Evolutionary conservation across 2,888 invertebrate species (phyloP).

Genomic region (Drosophila niveifrons): DNA sequence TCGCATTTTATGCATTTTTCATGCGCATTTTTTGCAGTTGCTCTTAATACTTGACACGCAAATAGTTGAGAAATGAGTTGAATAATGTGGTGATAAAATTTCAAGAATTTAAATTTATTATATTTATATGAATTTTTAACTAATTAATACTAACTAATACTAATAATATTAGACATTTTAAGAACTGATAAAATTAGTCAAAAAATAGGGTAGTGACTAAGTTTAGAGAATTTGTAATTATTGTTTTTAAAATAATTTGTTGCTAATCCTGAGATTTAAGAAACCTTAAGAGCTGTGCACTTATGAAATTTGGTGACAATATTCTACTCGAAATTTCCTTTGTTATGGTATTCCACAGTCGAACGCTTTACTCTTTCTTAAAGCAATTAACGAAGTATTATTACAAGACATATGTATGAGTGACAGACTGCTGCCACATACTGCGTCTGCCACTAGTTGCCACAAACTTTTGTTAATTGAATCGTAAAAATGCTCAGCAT

Average conservation of each 20-base stretch:
- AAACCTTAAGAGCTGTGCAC: no score
- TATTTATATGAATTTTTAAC: neutral
- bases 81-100: neutral
- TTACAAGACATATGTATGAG: constrained; percentile 29
- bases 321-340: no score
- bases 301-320: no score
- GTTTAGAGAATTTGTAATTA: no score
- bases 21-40: constrained; percentile 30
- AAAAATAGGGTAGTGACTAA: no score
- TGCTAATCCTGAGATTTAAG: no score
- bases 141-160: no score
- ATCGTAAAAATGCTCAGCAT: constrained; percentile 69
- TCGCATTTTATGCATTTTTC: constrained; percentile 54
- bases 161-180: no score
- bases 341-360: no score
- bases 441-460: constrained; percentile 6
- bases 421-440: constrained; percentile 22
- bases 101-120: neutral
- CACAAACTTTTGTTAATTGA: constrained; percentile 50
- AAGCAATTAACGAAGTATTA: constrained; percentile 35
- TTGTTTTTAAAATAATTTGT: no score
- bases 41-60: neutral
- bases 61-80: neutral
- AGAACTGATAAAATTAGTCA: no score
- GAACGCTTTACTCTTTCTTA: neutral